These are phyloP conservation scores for Myiozetetes cayanensis DNA, from an alignment of 2,113 vertebrate genomes.

Conservation along the genomic window DNA sequence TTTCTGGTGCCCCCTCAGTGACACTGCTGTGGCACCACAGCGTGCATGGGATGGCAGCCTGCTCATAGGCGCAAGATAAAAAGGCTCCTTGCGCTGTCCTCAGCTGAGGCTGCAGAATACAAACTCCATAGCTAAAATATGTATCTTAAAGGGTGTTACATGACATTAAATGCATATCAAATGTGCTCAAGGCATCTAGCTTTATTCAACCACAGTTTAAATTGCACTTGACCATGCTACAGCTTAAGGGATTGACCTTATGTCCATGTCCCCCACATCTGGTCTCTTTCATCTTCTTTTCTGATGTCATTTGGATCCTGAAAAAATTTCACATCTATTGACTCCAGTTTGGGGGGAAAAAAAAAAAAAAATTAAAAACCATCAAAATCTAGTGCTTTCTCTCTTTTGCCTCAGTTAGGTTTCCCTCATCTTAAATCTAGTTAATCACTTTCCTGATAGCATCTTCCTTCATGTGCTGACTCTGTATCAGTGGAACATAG, in stretches of 20 bases:
- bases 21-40: neutral
- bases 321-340: neutral
- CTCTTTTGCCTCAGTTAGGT: neutral
- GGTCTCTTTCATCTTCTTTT: neutral
- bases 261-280: neutral
- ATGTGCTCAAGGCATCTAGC: neutral
- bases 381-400: neutral
- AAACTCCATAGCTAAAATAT: neutral
- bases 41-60: neutral
- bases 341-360: neutral
- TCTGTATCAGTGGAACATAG: neutral
- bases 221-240: neutral
- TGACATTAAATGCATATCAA: neutral
- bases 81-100: neutral
- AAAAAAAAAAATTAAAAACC: neutral
- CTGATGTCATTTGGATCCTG: neutral
- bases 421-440: neutral
- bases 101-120: neutral
- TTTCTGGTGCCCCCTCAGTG: neutral
- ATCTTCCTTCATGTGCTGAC: neutral
- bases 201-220: neutral
- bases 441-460: neutral
- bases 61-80: neutral
- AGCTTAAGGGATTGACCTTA: neutral
- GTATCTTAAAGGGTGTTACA: neutral